Conservation (phyloP, 2,797 vertebrate species). For the Tauraco hartlaubi region DNA sequence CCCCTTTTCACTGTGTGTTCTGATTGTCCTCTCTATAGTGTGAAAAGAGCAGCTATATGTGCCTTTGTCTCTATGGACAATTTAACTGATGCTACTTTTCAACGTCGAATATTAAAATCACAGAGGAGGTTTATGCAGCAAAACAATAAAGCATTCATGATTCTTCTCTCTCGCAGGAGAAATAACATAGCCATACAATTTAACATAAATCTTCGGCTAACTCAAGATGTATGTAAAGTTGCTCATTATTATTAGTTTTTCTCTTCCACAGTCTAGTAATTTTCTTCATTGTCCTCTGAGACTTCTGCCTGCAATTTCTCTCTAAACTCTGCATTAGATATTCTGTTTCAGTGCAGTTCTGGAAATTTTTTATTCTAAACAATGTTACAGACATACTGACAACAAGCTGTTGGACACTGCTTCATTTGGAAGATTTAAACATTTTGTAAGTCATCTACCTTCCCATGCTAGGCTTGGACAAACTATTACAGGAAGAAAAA, state of each 20-base stretch:
- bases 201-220: background rate
- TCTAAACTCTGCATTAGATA: background rate
- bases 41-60: background rate
- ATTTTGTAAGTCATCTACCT: background rate
- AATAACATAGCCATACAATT: background rate
- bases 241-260: background rate
- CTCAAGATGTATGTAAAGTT: background rate
- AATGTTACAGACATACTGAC: background rate
- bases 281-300: background rate
- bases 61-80: background rate
- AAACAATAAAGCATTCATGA: constrained; percentile 10
- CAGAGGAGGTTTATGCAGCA: background rate
- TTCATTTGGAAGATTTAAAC: background rate
- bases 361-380: background rate
- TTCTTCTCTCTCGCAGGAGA: background rate
- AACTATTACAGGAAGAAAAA: background rate
- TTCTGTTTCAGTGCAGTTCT: background rate
- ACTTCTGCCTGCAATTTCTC: background rate
- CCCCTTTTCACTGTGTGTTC: background rate
- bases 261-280: background rate
- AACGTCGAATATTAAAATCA: background rate
- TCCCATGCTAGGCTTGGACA: background rate
- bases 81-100: background rate
- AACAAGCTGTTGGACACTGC: background rate
- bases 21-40: background rate